A percentile compares a stretch with the other conserved stretches of the same genome.
Conservation (phyloP, 1,140 invertebrate species). For the Brachystomella parvula region DNA sequence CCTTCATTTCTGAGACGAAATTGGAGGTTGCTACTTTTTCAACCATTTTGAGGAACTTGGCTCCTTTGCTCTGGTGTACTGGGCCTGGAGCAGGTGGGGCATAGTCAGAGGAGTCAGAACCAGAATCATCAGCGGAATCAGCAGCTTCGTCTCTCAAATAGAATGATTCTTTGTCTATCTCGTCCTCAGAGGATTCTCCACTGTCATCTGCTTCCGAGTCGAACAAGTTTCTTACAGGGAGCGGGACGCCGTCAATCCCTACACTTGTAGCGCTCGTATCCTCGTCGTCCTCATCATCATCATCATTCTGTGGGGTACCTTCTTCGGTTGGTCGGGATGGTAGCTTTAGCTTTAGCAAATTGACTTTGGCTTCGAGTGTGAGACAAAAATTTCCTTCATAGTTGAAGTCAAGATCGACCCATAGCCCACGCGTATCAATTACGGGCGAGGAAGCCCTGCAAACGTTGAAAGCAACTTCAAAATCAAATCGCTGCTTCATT, state of each 20-base stretch:
- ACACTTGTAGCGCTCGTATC: background rate
- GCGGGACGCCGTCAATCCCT: background rate
- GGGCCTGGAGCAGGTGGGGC: too few relatives aligned
- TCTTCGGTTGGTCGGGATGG: slow-evolving; percentile 1
- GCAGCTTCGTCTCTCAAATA: background rate
- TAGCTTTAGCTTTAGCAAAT: slow-evolving; percentile 74
- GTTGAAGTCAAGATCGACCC: slow-evolving; percentile 82
- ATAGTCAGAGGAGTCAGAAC: slow-evolving; percentile 29
- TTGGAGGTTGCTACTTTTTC: slow-evolving; percentile 65
- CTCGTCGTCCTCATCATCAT: background rate
- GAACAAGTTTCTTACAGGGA: slow-evolving; percentile 48
- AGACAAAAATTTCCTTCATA: slow-evolving; percentile 82
- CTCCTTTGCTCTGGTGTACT: slow-evolving; percentile 52
- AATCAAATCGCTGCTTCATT: background rate
- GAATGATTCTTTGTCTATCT: slow-evolving; percentile 48
- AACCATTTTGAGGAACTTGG: slow-evolving; percentile 71
- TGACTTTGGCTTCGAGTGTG: slow-evolving; percentile 90
- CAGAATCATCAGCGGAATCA: background rate
- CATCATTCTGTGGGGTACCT: slow-evolving; percentile 9
- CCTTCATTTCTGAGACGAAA: slow-evolving; percentile 25
- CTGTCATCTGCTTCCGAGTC: slow-evolving; percentile 84
- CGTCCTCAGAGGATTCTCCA: slow-evolving; percentile 81
- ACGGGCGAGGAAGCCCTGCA: slow-evolving; percentile 59
- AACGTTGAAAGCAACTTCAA: slow-evolving; percentile 6
- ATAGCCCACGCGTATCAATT: slow-evolving; percentile 78